Base-by-base conservation (phyloP, 2,888 invertebrate species). In the Lasioglossum pauxillum region DNA sequence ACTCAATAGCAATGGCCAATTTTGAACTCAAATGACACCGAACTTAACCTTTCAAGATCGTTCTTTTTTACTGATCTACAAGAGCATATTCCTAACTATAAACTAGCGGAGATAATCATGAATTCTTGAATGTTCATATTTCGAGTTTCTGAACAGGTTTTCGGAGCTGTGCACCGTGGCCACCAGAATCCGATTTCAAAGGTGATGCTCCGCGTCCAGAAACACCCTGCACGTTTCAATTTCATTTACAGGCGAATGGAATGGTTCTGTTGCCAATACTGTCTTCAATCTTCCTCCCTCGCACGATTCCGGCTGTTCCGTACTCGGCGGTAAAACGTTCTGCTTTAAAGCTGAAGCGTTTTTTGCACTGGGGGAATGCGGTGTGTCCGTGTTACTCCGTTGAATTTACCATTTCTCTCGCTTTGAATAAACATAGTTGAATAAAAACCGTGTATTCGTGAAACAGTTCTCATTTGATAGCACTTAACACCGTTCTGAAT, bases 191-290 rank as follows among this genome's bases (percentile, higher is more conserved):
- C 23, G 67, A 67, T 67, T 67, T 4, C 2, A 19, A 19, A 60
- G 2, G 19, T 8, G 5, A 67, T 14, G 67, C 19, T 31, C 67
- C 67, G 31, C 35, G 67, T 35, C 31, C 35, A 16, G 19, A 67
- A 16, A 19, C 31, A 3, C 82, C 31, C 72, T 19, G 49, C 8
- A 41, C 31, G 35, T 67, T 64, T 71, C 35, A 44, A 75, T 49
- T 46, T 16, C 57, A 60, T 4, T 23, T 53, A 82, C 67, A 76
- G 75, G 53, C 75, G 82, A 82, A 75, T 64, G 83, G 76, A 76
- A 82, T 82, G 82, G 83, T 57, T 73, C 67, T 14, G 44, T 76
- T 77, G 76, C 83, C 53, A 83, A 83, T 82, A 64, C 82, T 53
- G 60, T 44, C 41, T 38, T 41, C 67, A 67, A 67, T 67, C 67